A percentile compares a stretch with the other conserved stretches of the same genome.
Evolutionary conservation across 2,797 vertebrate species (phyloP).

Genomic region (Eremophila alpestris): DNA sequence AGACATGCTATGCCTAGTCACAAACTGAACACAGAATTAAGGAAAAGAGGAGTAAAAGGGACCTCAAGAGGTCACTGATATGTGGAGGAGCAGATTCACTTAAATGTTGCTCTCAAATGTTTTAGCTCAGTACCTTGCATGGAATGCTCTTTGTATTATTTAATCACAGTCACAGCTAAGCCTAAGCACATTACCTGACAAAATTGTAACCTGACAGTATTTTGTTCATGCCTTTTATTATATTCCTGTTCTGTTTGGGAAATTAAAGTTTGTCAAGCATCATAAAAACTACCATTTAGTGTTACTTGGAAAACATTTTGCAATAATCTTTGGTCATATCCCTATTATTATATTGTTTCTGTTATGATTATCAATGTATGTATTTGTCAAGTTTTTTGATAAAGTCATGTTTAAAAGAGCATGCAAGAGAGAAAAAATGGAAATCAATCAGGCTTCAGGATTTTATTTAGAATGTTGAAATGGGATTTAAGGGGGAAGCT

Average conservation of each 20-base stretch:
- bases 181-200: background rate
- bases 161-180: background rate
- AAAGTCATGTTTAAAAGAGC: background rate
- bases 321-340: background rate
- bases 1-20: background rate
- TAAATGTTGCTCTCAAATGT: background rate
- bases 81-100: background rate
- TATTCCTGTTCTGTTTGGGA: background rate
- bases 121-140: constrained; percentile 17
- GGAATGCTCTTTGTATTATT: constrained; percentile 21
- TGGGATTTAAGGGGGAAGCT: background rate
- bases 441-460: background rate
- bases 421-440: background rate
- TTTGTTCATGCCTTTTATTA: background rate
- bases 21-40: background rate
- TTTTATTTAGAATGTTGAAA: background rate
- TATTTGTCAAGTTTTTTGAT: background rate
- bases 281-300: background rate
- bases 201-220: background rate
- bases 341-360: background rate
- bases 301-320: background rate
- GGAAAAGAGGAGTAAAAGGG: background rate
- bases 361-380: background rate
- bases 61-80: background rate
- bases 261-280: background rate